Conservation (phyloP, 2,113 vertebrate genomes). For the Gallinago media region DNA sequence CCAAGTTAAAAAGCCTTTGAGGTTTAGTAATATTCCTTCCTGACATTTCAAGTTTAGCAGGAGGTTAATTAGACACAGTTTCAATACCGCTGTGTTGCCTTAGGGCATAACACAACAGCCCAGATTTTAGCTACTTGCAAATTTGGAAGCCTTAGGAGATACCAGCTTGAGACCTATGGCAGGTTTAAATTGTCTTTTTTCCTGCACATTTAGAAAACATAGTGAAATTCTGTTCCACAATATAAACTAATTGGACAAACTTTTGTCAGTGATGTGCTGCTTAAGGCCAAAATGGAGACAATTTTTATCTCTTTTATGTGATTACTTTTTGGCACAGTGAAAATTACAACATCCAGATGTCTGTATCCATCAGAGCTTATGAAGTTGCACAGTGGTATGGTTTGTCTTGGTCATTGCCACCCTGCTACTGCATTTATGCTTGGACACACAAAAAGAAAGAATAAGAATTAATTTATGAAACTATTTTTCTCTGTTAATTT, state of each 20-base stretch:
- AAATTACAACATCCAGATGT: slow-evolving; percentile 37
- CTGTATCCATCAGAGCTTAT: background rate
- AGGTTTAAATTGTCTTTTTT: slow-evolving; percentile 49
- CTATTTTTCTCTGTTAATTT: background rate
- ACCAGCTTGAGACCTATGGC: slow-evolving; percentile 47
- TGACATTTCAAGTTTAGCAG: slow-evolving; percentile 70
- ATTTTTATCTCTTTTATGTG: background rate
- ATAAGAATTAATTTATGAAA: background rate
- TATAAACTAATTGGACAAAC: slow-evolving; percentile 49
- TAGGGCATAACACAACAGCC: slow-evolving; percentile 24
- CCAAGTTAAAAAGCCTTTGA: background rate
- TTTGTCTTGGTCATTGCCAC: background rate
- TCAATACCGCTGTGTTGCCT: slow-evolving; percentile 37
- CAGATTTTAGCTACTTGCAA: slow-evolving; percentile 47
- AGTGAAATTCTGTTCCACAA: slow-evolving; percentile 29
- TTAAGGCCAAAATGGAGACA: slow-evolving; percentile 51
- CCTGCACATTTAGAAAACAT: slow-evolving; percentile 17
- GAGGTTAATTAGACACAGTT: slow-evolving; percentile 75
- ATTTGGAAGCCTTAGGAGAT: slow-evolving; percentile 58
- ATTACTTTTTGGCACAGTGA: slow-evolving; percentile 6
- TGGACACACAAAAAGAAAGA: background rate
- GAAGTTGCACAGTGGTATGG: background rate
- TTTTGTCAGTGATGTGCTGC: slow-evolving; percentile 1
- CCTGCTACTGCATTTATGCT: background rate
- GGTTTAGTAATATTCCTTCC: slow-evolving; percentile 36